A percentile compares a stretch with the other conserved stretches of the same genome.
Evolutionary conservation across 2,797 vertebrate genomes (phyloP).

Genomic region (Nyctalus aviator): DNA sequence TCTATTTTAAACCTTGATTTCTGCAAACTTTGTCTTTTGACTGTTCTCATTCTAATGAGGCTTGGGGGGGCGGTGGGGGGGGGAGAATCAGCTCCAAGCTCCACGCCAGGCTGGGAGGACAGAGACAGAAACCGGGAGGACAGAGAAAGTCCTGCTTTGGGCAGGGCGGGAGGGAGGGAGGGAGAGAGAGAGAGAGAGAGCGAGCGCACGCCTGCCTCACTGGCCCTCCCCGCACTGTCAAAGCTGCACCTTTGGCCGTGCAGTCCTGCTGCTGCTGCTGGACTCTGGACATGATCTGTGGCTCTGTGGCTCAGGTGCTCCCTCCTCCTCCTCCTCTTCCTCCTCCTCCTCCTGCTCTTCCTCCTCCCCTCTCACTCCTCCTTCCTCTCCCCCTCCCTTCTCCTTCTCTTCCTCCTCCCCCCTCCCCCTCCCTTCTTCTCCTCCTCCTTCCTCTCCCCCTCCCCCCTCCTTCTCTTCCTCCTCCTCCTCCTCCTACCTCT

Average conservation of each 20-base stretch:
- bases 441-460: too few species aligned
- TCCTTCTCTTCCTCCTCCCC: too few species aligned
- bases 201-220: background rate
- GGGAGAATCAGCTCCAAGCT: slow-evolving; percentile 77
- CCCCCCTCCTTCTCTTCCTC: too few species aligned
- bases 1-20: slow-evolving; percentile 82
- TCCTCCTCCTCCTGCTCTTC: too few species aligned
- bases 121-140: slow-evolving; percentile 71
- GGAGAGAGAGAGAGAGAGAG: background rate
- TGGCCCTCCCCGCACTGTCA: background rate
- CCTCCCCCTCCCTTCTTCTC: background rate
- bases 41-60: slow-evolving; percentile 85
- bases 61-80: slow-evolving; percentile 79
- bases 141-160: slow-evolving; percentile 69
- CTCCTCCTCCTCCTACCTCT: background rate
- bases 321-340: too few species aligned
- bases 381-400: background rate
- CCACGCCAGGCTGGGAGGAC: slow-evolving; percentile 77
- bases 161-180: background rate
- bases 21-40: slow-evolving; percentile 84
- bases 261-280: background rate
- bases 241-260: background rate
- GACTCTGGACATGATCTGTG: background rate
- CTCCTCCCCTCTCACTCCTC: too few species aligned
- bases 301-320: background rate